These are phyloP conservation scores for Gallirallus australis DNA, from an alignment of 2,797 vertebrate species.

Conservation along the genomic window DNA sequence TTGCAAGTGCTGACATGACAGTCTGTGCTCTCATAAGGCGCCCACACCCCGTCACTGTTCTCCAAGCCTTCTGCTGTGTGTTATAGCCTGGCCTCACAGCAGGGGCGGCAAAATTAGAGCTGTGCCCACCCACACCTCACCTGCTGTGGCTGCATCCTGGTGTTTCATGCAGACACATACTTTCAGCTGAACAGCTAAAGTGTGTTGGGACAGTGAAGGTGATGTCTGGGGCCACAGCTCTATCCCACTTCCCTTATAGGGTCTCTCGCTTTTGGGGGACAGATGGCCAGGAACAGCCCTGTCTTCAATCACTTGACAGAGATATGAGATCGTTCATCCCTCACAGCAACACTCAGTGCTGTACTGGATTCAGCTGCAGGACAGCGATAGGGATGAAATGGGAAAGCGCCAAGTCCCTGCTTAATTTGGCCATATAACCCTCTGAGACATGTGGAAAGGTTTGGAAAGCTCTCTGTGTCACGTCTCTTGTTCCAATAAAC, in stretches of 20 bases:
- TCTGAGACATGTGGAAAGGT: background rate
- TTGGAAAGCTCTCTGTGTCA: background rate
- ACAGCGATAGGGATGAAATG: background rate
- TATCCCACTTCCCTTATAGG: background rate
- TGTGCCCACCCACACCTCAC: background rate
- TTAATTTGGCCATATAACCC: background rate
- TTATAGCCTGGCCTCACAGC: background rate
- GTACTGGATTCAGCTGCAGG: background rate
- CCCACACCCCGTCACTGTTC: rapidly evolving
- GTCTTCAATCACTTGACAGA: background rate
- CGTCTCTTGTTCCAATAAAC: background rate
- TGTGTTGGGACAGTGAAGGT: background rate
- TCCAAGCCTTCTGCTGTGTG: background rate
- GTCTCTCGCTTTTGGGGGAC: background rate
- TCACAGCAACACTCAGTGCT: background rate
- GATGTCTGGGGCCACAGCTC: background rate
- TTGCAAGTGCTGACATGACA: rapidly evolving
- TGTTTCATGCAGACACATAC: background rate
- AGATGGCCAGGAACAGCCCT: background rate
- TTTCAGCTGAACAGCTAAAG: background rate
- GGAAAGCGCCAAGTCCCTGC: background rate
- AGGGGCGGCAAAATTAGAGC: background rate
- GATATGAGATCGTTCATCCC: background rate
- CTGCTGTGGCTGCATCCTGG: background rate
- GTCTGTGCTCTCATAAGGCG: background rate